phyloP scores from a whole-genome alignment of 2,888 invertebrate species.

The Actias luna region DNA sequence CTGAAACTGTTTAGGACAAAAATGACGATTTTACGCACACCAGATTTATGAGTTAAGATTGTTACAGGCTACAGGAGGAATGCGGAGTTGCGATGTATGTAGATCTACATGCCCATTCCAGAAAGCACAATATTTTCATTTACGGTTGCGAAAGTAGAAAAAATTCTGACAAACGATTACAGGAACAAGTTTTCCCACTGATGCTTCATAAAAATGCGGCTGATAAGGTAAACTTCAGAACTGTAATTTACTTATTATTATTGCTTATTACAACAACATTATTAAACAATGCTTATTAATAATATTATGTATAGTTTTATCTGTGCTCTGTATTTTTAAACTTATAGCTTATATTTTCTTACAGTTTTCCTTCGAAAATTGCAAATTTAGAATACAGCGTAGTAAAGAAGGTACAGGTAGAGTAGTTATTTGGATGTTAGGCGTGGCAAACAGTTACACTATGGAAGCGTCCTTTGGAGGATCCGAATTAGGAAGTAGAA shows the following conservation, averaged over 20 bases:
- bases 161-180: constrained; percentile 88
- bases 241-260: background rate
- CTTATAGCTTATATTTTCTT: constrained; percentile 28
- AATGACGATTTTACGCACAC: no score
- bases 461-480: constrained; percentile 98
- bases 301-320: no score
- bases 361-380: constrained; percentile 96
- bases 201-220: constrained; percentile 96
- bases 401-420: constrained; percentile 97
- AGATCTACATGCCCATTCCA: constrained; percentile 96
- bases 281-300: no score
- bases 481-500: constrained; percentile 90
- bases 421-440: constrained; percentile 97
- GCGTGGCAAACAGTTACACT: constrained; percentile 96
- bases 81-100: constrained; percentile 95
- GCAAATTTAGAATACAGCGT: constrained; percentile 96
- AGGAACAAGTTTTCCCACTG: constrained; percentile 96
- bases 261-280: background rate
- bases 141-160: constrained; percentile 96
- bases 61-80: constrained; percentile 89
- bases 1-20: no score
- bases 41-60: no score
- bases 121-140: constrained; percentile 97
- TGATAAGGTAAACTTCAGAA: constrained; percentile 85
- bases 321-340: no score